Evolutionary conservation across 2,888 invertebrate genomes (phyloP).

Genomic region (Epinotia ramella): DNA sequence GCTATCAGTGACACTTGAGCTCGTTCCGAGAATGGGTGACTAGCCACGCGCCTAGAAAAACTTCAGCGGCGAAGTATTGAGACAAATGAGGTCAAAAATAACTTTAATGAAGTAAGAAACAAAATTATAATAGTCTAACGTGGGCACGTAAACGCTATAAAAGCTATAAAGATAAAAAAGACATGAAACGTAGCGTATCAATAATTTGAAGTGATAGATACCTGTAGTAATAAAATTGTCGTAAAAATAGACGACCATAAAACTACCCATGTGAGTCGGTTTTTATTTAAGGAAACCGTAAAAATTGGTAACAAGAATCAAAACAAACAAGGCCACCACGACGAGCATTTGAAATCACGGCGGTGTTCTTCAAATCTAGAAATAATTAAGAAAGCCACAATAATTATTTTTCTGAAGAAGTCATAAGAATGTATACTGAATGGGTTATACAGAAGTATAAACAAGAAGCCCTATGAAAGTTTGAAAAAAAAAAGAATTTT

Average conservation of each 20-base stretch:
- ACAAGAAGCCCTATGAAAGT: not conserved
- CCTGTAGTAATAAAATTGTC: constrained; percentile 60
- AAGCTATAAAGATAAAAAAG: constrained; percentile 14
- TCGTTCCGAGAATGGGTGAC: constrained; percentile 68
- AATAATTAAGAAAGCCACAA: constrained; percentile 59
- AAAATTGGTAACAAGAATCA: constrained; percentile 65
- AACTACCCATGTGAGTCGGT: constrained; percentile 68
- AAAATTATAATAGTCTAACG: not conserved
- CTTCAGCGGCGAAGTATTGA: constrained; percentile 51
- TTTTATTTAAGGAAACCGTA: constrained; percentile 74
- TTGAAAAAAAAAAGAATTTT: not conserved
- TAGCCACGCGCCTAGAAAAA: constrained; percentile 59
- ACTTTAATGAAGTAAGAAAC: constrained; percentile 53
- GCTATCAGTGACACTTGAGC: constrained; percentile 64
- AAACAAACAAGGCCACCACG: constrained; percentile 82
- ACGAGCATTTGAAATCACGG: constrained; percentile 68
- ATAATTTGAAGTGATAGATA: constrained; percentile 62
- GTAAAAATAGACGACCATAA: constrained; percentile 66
- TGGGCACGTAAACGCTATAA: not conserved
- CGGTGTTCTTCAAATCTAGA: constrained; percentile 72
- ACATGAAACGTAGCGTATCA: constrained; percentile 50
- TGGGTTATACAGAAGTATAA: not conserved
- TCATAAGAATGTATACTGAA: not conserved
- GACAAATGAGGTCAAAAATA: constrained; percentile 55
- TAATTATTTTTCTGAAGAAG: not conserved